These are phyloP conservation scores for Thera britannica DNA, from an alignment of 2,888 invertebrate species.

Conservation along the genomic window DNA sequence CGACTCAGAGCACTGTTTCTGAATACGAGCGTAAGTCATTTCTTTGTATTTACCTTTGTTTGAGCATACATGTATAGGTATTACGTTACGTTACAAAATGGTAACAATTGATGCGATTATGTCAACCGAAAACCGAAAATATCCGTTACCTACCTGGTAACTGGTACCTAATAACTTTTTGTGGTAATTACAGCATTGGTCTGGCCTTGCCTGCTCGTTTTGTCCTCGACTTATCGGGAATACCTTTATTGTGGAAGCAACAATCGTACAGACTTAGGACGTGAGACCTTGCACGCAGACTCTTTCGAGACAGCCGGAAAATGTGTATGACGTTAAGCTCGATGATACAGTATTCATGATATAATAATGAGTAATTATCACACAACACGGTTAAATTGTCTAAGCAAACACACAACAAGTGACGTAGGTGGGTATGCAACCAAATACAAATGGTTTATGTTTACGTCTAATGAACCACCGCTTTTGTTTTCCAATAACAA, in stretches of 20 bases:
- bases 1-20: no score
- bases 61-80: no score
- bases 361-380: no score
- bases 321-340: neutral
- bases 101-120: no score
- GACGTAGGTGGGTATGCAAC: neutral
- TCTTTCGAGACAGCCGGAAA: slow-evolving; percentile 26
- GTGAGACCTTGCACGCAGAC: slow-evolving; percentile 38
- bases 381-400: no score
- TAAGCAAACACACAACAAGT: no score
- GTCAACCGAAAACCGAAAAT: neutral
- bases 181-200: neutral
- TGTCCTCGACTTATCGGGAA: slow-evolving; percentile 16
- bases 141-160: neutral
- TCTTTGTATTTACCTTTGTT: no score
- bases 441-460: no score
- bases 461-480: no score
- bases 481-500: no score
- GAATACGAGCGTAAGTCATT: no score
- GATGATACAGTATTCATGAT: neutral
- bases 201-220: neutral
- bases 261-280: slow-evolving; percentile 23
- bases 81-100: no score
- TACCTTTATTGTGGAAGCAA: slow-evolving; percentile 24
- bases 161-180: neutral